phyloP scores from a whole-genome alignment of 2,888 invertebrate genomes.

The Epiperipatus broadwayi region DNA sequence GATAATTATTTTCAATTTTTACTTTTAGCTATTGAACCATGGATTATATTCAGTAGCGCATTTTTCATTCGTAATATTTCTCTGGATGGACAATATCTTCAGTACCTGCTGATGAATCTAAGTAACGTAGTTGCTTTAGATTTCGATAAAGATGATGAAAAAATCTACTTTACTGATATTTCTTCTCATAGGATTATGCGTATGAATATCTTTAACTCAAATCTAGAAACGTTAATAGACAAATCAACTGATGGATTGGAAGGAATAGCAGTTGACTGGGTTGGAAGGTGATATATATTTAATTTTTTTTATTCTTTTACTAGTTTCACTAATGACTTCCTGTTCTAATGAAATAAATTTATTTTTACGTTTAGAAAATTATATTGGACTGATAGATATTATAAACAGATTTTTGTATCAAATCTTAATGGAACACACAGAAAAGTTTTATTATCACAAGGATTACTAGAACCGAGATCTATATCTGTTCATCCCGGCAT shows the following conservation, averaged over 20 bases:
- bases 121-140: slow-evolving; percentile 93
- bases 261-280: slow-evolving; percentile 91
- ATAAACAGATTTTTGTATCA: slow-evolving; percentile 82
- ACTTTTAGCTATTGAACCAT: slow-evolving; percentile 40
- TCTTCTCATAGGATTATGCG: slow-evolving; percentile 24
- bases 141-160: slow-evolving; percentile 62
- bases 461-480: slow-evolving; percentile 80
- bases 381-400: slow-evolving; percentile 90
- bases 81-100: slow-evolving; percentile 63
- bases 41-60: slow-evolving; percentile 86
- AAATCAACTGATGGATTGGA: slow-evolving; percentile 94
- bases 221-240: no score
- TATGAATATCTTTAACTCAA: slow-evolving; percentile 19
- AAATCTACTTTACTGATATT: slow-evolving; percentile 88
- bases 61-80: slow-evolving; percentile 94
- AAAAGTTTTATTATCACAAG: slow-evolving; percentile 56
- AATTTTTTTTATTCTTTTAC: slow-evolving; percentile 8
- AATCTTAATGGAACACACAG: slow-evolving; percentile 78
- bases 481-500: slow-evolving; percentile 83
- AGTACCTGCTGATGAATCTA: slow-evolving; percentile 70
- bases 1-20: no score
- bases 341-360: no score
- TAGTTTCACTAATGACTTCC: no score
- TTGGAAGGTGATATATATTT: slow-evolving; percentile 36
- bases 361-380: no score